Base-by-base conservation (phyloP, 1,140 invertebrate species). In the Paramacrobiotus metropolitanus region DNA sequence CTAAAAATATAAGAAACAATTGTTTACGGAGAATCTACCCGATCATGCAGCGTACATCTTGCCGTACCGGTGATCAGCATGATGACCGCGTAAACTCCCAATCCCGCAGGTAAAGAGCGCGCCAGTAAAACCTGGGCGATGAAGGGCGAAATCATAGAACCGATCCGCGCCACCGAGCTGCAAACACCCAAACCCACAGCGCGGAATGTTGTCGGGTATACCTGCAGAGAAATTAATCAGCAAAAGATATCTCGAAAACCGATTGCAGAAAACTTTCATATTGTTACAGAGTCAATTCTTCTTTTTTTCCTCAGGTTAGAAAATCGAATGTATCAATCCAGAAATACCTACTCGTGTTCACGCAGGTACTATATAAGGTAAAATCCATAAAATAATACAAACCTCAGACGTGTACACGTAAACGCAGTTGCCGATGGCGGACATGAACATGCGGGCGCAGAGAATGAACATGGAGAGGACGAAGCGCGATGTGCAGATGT, bases 91-190 rank as follows among this genome's bases (percentile, higher is more conserved):
- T 88, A 88, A 20, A 84, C 79, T 1, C 77, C 77, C 4, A 83
- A 84, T 1, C 85, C 83, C 59, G 81, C 76, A 2, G 78, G 73
- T 45, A 85, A 74, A 0, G 83, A 86, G 65, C 81, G 79, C 67
- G 82, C 82, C 60, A 83, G 71, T 60, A 83, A 70, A 62, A 82
- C 81, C 78, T 92, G 87, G 21, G 88, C 87, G 31, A 94, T 81
- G 70, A 92, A 91, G 1, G 89, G 89, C 1, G 89, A 92, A 1
- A 88, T 72, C 81, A 92, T 91, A 21, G 89, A 88, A 34, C 90
- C 90, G 29, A 93, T 77, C 62, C 90, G 74, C 1, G 89, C 87
- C 78, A 93, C 87, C 1, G 83, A 84, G 68, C 85, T 87, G 70
- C 87, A 90, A 1, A 85, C 82, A 2, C 87, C 88, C 0, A 93